A percentile compares a stretch with the other conserved stretches of the same genome.
These are phyloP conservation scores for Mus spretus DNA, from an alignment of 2,797 vertebrate genomes.

Conservation along the genomic window DNA sequence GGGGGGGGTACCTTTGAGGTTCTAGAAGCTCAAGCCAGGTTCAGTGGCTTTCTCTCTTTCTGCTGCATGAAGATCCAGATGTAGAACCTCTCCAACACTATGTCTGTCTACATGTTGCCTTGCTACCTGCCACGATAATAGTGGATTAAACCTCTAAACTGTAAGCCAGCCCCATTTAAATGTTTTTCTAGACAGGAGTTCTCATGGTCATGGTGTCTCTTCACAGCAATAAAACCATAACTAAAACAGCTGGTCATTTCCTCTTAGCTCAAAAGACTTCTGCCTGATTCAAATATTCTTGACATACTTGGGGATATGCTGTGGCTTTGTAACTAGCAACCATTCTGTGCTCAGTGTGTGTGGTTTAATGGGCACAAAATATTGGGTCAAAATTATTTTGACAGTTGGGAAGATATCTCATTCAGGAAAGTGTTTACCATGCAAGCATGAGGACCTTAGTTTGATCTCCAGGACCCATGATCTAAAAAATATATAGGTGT, in stretches of 20 bases:
- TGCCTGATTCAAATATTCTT: too few species aligned
- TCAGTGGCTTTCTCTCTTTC: not conserved
- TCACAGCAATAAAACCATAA: not conserved
- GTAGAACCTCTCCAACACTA: not conserved
- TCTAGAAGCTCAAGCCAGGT: not conserved
- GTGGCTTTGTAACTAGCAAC: not conserved
- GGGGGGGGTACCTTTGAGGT: not conserved
- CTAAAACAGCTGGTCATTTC: not conserved
- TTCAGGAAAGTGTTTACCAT: not conserved
- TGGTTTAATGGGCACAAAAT: conserved; percentile 10
- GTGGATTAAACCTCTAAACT: not conserved
- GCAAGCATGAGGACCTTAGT: not conserved
- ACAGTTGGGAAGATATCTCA: not conserved
- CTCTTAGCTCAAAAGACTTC: not conserved
- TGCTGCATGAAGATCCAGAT: not conserved
- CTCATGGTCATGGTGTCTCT: not conserved
- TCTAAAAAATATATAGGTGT: not conserved
- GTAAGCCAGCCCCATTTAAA: not conserved
- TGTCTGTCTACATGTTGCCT: not conserved
- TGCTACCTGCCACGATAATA: not conserved
- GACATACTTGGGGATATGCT: not conserved
- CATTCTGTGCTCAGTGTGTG: not conserved
- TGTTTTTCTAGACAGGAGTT: not conserved
- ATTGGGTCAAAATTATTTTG: conserved; percentile 17
- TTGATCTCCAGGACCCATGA: not conserved